Percentiles rank a stretch among this genome's conserved stretches.
Conservation (phyloP, 2,888 invertebrate species). For the Strigamia transsilvanica region DNA sequence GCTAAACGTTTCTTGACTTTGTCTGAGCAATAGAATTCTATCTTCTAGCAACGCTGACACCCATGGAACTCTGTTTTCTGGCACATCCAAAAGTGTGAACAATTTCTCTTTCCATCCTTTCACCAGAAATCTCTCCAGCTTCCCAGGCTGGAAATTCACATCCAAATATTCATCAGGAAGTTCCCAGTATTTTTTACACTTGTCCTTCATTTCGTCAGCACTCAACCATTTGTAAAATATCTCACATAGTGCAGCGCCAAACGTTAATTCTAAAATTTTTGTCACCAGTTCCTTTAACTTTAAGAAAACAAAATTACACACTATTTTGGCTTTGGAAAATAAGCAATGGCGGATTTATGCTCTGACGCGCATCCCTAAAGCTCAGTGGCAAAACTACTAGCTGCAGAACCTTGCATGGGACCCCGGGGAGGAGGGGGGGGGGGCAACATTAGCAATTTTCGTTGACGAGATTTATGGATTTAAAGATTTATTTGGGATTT, state of each 20-base stretch:
- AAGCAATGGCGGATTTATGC: not conserved
- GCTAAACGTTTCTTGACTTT: not conserved
- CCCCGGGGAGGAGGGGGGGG: no score
- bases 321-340: not conserved
- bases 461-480: no score
- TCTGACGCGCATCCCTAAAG: not conserved
- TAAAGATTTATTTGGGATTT: no score
- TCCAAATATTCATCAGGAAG: constrained; percentile 1
- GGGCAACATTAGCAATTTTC: no score
- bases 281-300: not conserved
- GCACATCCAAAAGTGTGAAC: not conserved
- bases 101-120: not conserved
- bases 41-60: not conserved
- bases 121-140: not conserved
- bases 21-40: not conserved
- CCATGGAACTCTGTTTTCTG: constrained; percentile 9
- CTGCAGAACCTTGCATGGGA: no score
- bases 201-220: not conserved
- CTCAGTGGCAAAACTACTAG: no score
- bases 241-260: constrained; percentile 5
- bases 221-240: constrained; percentile 26
- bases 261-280: not conserved
- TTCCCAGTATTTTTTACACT: not conserved
- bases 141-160: not conserved
- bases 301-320: not conserved